A percentile compares a stretch with the other conserved stretches of the same genome.
These are phyloP conservation scores for Collichthys lucidus DNA, from an alignment of 2,113 vertebrate species.

Conservation along the genomic window DNA sequence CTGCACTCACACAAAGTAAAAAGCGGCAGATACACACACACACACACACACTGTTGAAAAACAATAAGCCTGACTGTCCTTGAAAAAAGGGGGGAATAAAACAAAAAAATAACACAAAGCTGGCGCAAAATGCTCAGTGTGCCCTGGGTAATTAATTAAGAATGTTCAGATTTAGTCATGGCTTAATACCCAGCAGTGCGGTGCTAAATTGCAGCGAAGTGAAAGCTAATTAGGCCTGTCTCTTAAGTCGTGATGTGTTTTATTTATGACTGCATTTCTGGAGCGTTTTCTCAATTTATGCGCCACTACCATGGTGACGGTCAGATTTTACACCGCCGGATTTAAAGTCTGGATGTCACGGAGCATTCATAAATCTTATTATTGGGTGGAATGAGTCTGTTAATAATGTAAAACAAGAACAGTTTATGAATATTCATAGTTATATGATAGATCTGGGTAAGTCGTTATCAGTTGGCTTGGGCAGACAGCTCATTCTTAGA, in stretches of 20 bases:
- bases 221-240: conserved; percentile 73
- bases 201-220: conserved; percentile 58
- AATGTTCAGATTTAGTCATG: conserved; percentile 61
- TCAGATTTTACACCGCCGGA: conserved; percentile 9
- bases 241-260: conserved; percentile 57
- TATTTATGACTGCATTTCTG: conserved; percentile 68
- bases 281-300: conserved; percentile 46
- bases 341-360: conserved; percentile 48
- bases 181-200: conserved; percentile 64
- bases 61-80: conserved; percentile 46
- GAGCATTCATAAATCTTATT: conserved; percentile 64
- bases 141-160: conserved; percentile 71
- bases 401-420: conserved; percentile 72
- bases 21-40: conserved; percentile 9
- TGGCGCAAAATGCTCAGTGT: conserved; percentile 46
- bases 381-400: conserved; percentile 57
- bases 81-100: conserved; percentile 39
- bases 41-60: conserved; percentile 20
- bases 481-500: conserved; percentile 46
- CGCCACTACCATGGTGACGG: conserved; percentile 33
- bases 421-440: conserved; percentile 75
- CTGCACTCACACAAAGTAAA: conserved; percentile 24
- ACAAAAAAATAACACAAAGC: conserved; percentile 39
- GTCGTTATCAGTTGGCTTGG: conserved; percentile 52
- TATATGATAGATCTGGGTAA: conserved; percentile 42